phyloP scores from a whole-genome alignment of 2,113 vertebrate genomes.

The Hemibagrus wyckioides region DNA sequence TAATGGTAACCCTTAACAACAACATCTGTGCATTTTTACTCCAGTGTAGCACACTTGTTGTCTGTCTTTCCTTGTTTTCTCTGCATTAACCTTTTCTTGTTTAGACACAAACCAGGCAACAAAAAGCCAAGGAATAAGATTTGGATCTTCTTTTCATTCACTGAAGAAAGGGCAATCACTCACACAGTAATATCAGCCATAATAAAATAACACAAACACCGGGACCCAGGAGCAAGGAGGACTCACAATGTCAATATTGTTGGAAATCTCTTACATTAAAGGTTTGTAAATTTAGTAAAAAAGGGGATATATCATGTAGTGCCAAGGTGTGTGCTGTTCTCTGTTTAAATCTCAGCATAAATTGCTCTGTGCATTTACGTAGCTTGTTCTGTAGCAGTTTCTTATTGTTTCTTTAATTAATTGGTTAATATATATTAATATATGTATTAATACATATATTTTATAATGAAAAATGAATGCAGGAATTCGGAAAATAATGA shows the following conservation, averaged over 20 bases:
- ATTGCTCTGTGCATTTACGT: not conserved
- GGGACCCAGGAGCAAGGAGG: not conserved
- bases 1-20: conserved; percentile 50
- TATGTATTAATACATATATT: not conserved
- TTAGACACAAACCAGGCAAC: conserved; percentile 22
- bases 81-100: conserved; percentile 38
- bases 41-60: conserved; percentile 40
- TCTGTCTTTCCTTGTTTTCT: conserved; percentile 40
- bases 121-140: conserved; percentile 17
- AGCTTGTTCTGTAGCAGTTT: not conserved
- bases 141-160: conserved; percentile 9
- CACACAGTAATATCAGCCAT: conserved; percentile 10
- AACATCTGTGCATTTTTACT: conserved; percentile 47
- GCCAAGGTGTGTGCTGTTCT: not conserved
- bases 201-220: not conserved
- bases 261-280: not conserved
- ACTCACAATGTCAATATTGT: not conserved
- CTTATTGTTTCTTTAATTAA: not conserved
- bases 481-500: not conserved
- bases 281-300: not conserved
- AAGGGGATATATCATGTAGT: not conserved
- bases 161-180: conserved; percentile 17
- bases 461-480: not conserved
- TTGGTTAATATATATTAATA: not conserved
- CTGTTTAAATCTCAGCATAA: not conserved